Conservation (phyloP, 1,140 invertebrate genomes). For the Sycophaga agraensis region DNA sequence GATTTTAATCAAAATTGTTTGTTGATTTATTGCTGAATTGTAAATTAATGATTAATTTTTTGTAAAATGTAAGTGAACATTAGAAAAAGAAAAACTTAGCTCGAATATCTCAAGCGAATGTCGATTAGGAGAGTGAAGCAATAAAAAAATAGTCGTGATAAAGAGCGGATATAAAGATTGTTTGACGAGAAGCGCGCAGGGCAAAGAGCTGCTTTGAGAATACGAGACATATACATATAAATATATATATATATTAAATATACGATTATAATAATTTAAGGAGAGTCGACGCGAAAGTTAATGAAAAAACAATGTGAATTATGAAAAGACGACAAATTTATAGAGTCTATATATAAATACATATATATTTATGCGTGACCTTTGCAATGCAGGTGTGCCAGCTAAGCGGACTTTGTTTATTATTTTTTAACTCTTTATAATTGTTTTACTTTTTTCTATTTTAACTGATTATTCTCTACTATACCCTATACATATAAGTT, state of each 20-base stretch:
- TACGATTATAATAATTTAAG: constrained; percentile 14
- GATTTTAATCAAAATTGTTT: constrained; percentile 7
- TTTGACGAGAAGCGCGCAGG: constrained; percentile 13
- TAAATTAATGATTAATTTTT: background rate
- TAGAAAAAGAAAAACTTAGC: constrained; percentile 4
- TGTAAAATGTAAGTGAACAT: background rate
- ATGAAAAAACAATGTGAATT: constrained; percentile 19
- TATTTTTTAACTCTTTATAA: constrained; percentile 1
- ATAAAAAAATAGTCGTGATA: constrained; percentile 30
- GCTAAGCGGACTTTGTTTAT: constrained; percentile 32
- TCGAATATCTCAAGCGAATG: constrained; percentile 3
- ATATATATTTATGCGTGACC: constrained; percentile 41
- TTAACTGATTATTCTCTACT: background rate
- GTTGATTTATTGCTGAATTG: background rate
- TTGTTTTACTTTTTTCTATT: background rate
- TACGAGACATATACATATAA: constrained; percentile 13
- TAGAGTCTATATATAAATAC: constrained; percentile 39
- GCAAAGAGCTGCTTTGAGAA: constrained; percentile 12
- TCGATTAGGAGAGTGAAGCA: constrained; percentile 8
- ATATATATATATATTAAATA: constrained; percentile 27
- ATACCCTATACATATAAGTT: constrained; percentile 23
- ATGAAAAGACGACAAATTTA: constrained; percentile 35
- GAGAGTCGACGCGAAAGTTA: constrained; percentile 15
- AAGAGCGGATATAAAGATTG: constrained; percentile 24
- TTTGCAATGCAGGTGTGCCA: constrained; percentile 43